phyloP scores from a whole-genome alignment of 2,888 invertebrate species.

The Sinelater perroti region DNA sequence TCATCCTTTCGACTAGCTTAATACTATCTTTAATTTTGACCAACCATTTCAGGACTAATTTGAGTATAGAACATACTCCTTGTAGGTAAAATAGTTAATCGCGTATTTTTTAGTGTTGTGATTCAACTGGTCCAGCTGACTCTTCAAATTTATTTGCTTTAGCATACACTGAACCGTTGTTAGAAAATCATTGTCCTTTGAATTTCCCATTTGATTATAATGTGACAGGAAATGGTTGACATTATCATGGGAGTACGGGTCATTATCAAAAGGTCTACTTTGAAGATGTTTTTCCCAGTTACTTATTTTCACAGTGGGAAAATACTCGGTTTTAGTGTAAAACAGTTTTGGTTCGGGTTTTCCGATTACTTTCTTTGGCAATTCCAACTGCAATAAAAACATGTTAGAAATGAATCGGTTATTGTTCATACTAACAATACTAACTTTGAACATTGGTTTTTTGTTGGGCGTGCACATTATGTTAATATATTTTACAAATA shows the following conservation, averaged over 20 bases:
- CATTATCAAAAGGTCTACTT: slow-evolving; percentile 63
- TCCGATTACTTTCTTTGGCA: slow-evolving; percentile 21
- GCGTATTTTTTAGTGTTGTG: slow-evolving; percentile 57
- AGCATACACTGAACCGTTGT: slow-evolving; percentile 64
- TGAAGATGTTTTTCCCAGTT: slow-evolving; percentile 62
- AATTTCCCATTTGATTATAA: slow-evolving; percentile 60
- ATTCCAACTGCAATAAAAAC: slow-evolving; percentile 35
- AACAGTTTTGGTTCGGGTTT: slow-evolving; percentile 22
- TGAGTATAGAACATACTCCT: slow-evolving; percentile 42
- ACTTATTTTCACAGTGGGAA: slow-evolving; percentile 60
- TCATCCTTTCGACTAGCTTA: too few species aligned
- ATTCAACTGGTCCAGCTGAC: slow-evolving; percentile 45
- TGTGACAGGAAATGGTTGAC: slow-evolving; percentile 63
- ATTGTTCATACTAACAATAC: not conserved
- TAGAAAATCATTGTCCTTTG: slow-evolving; percentile 56
- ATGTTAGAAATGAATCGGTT: not conserved
- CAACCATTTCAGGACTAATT: too few species aligned
- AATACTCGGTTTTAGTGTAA: slow-evolving; percentile 58
- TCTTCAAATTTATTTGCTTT: slow-evolving; percentile 60
- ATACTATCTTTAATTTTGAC: not conserved
- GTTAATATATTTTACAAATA: not conserved
- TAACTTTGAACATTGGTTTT: not conserved
- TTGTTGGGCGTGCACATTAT: not conserved
- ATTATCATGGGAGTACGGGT: slow-evolving; percentile 61
- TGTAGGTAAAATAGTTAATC: slow-evolving; percentile 48